Percentiles rank a stretch among this genome's conserved stretches.
These are phyloP conservation scores for Ceratotherium simum DNA, from an alignment of 2,113 vertebrate species.

Conservation along the genomic window DNA sequence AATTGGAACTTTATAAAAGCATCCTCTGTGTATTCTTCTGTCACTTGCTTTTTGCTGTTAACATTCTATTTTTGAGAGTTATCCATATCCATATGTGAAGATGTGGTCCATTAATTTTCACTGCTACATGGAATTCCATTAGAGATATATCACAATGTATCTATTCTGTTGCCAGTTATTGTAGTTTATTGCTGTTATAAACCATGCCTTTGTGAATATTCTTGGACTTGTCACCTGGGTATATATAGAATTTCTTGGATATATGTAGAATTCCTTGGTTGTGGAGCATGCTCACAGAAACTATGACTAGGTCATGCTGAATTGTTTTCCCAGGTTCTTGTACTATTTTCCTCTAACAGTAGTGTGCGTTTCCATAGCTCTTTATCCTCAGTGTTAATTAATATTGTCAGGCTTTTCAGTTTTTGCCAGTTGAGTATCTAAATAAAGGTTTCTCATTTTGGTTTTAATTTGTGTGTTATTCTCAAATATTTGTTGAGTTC, in stretches of 20 bases:
- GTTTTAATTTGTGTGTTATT: background rate
- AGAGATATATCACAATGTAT: background rate
- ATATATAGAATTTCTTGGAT: background rate
- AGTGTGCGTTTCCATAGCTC: background rate
- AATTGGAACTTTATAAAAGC: slow-evolving; percentile 27
- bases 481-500: background rate
- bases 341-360: background rate
- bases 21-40: background rate
- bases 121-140: background rate
- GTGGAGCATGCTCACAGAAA: background rate
- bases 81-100: background rate
- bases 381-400: background rate
- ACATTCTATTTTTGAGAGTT: slow-evolving; percentile 22
- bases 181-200: background rate
- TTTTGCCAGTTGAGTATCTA: background rate
- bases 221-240: background rate
- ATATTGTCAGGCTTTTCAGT: background rate
- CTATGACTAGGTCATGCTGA: background rate
- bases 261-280: background rate
- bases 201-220: background rate
- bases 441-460: background rate
- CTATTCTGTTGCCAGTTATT: background rate
- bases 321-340: background rate
- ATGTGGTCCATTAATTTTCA: background rate
- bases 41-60: background rate